These are phyloP conservation scores for Eptesicus fuscus DNA, from an alignment of 2,113 vertebrate species.

Conservation along the genomic window DNA sequence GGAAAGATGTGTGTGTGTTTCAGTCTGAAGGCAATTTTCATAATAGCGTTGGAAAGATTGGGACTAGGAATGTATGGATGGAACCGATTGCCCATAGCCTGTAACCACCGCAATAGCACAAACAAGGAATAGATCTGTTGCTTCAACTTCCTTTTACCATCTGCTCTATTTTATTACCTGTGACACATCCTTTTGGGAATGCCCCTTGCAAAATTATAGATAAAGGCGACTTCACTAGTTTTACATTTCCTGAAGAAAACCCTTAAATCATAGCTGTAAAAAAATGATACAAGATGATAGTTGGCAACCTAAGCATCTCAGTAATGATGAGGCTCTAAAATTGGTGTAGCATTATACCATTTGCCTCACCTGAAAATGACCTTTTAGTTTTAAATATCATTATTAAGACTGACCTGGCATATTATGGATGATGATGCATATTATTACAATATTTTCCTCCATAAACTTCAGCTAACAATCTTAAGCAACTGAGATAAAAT, in stretches of 20 bases:
- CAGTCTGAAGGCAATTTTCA: slow-evolving; percentile 31
- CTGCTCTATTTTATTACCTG: slow-evolving; percentile 39
- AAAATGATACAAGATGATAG: not conserved
- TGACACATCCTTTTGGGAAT: slow-evolving; percentile 8
- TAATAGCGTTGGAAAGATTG: not conserved
- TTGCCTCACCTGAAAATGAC: slow-evolving; percentile 48
- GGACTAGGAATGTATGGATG: not conserved
- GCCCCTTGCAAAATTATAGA: not conserved
- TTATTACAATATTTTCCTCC: not conserved
- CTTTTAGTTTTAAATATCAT: not conserved
- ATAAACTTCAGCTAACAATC: slow-evolving; percentile 31
- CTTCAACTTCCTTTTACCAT: slow-evolving; percentile 7
- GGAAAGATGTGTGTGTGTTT: not conserved
- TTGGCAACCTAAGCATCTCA: not conserved
- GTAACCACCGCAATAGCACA: not conserved
- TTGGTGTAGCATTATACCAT: not conserved
- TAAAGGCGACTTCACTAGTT: slow-evolving; percentile 11
- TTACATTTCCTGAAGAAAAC: not conserved
- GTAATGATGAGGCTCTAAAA: slow-evolving; percentile 6
- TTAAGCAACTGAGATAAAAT: not conserved
- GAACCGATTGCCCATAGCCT: not conserved
- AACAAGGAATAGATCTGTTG: not conserved
- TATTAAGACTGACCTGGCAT: not conserved
- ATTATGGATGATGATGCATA: not conserved
- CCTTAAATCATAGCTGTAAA: slow-evolving; percentile 31